Evolutionary conservation across 2,113 vertebrate genomes (phyloP), one percentile per base, ranked within the genome.

Genomic region (Holacanthus passer): DNA sequence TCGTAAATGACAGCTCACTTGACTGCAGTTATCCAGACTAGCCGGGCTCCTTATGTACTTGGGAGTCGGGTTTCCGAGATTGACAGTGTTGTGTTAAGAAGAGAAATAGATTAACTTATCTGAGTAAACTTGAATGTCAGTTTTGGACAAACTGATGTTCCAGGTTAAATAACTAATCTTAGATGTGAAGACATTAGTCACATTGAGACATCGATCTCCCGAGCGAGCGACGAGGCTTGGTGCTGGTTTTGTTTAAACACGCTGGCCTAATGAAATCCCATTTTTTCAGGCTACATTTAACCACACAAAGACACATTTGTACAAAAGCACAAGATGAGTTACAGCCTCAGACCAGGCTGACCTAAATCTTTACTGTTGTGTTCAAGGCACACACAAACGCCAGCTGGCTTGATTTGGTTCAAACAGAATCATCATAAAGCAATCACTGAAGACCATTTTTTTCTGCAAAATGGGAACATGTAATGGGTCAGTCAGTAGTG

Each of bases 391-490:
- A 77, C 67, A 59, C 73, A 65, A 58, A 65, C 2, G 60, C 55
- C 78, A 86, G 71, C 50, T 52, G 55, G 80, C 71, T 73, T 62
- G 27, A 52, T 68, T 74, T 64, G 41, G 60, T 72, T 89, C 41
- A 74, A 77, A 65, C 43, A 29, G 3, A 48, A 77, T 67, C 71
- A 73, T 52, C 53, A 62, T 47, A 60, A 84, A 85, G 41, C 74
- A 74, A 87, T 87, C 82, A 73, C 47, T 39, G 27, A 76, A 62
- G 58, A 75, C 59, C 5, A 39, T 74, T 80, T 76, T 35, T 64
- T 52, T 72, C 69, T 52, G 37, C 27, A 67, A 76, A 79, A 77
- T 69, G 55, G 68, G 43, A 83, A 77, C 71, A 74, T 66, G 68
- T 29, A 77, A 70, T 79, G 19, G 74, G 67, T 66, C n/a, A 68